phyloP scores from a whole-genome alignment of 2,113 vertebrate species.

The Phylloscopus trochilus region DNA sequence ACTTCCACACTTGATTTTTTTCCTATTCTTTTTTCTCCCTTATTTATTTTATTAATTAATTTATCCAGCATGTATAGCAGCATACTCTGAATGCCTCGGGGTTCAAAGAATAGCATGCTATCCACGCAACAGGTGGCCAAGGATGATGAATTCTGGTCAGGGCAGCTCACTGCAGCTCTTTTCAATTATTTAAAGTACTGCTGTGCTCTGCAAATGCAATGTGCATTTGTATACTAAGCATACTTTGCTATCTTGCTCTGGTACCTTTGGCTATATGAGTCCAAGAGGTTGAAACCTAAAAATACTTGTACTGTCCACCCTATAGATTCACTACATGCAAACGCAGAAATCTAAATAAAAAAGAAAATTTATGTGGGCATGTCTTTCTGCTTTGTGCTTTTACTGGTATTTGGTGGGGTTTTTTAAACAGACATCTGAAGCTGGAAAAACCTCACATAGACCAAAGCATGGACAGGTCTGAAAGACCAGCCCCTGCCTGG shows the following conservation, averaged over 20 bases:
- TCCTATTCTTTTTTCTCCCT: background rate
- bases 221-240: background rate
- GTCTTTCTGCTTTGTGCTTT: background rate
- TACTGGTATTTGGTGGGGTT: rapidly evolving
- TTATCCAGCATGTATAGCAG: background rate
- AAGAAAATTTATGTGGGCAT: background rate
- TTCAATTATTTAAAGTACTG: background rate
- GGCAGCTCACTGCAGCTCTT: background rate
- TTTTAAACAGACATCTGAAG: background rate
- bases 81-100: background rate
- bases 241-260: background rate
- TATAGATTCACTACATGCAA: background rate
- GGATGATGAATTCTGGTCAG: background rate
- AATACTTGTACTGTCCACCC: background rate
- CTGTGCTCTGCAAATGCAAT: background rate
- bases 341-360: background rate
- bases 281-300: background rate
- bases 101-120: background rate
- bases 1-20: background rate
- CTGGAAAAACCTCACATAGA: background rate
- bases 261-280: background rate
- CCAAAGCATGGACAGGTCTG: background rate
- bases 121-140: background rate
- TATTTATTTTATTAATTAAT: background rate
- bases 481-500: background rate